These are phyloP conservation scores for Philopedon plagiatum DNA, from an alignment of 2,888 invertebrate species.

Conservation along the genomic window DNA sequence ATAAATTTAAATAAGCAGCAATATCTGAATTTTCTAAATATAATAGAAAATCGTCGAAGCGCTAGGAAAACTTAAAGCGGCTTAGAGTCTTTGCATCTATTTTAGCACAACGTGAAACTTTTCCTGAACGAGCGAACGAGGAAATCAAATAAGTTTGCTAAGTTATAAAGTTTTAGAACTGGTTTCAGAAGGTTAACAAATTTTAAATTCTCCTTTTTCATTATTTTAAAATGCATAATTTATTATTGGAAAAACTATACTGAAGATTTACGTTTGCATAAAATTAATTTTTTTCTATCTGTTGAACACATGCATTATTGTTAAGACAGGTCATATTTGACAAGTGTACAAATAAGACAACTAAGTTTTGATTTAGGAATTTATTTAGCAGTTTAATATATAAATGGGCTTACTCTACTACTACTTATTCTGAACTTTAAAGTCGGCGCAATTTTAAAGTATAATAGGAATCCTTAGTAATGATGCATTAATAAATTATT, in stretches of 20 bases:
- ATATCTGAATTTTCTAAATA: conserved; percentile 15
- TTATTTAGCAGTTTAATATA: no score
- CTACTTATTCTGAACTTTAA: no score
- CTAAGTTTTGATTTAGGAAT: no score
- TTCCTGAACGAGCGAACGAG: neutral
- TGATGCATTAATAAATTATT: no score
- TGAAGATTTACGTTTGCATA: neutral
- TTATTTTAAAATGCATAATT: neutral
- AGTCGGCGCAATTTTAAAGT: no score
- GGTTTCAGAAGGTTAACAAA: neutral
- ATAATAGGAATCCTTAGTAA: no score
- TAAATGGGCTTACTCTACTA: no score
- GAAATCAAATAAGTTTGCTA: conserved; percentile 13
- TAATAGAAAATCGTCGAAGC: conserved; percentile 31
- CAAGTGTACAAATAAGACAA: no score
- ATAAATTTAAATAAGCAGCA: conserved; percentile 5
- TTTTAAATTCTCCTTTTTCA: conserved; percentile 11
- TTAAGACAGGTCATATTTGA: no score
- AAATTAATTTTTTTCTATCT: no score
- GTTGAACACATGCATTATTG: no score
- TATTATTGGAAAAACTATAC: neutral
- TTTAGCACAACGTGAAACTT: conserved; percentile 30
- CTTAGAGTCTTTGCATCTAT: conserved; percentile 40
- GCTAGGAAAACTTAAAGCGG: conserved; percentile 33
- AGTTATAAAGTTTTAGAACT: conserved; percentile 11